Conservation (phyloP, 2,888 invertebrate species). For the Cartodere bifasciata region DNA sequence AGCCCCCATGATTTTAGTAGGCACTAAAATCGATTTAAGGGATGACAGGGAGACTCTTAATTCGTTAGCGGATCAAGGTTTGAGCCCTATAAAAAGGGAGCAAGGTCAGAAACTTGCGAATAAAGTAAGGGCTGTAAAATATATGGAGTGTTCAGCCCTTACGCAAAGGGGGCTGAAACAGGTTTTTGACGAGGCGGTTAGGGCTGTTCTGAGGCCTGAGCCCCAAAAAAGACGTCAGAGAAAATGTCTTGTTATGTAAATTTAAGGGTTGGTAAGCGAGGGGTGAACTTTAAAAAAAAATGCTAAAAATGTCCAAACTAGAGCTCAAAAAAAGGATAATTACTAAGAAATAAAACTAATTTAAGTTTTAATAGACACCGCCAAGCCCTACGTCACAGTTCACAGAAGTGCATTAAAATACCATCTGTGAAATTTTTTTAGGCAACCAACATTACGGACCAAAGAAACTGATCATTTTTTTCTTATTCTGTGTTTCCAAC, state of each 20-base stretch:
- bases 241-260: constrained; percentile 54
- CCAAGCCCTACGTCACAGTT: too few relatives aligned
- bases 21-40: constrained; percentile 96
- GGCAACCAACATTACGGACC: too few relatives aligned
- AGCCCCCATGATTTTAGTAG: constrained; percentile 96
- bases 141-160: constrained; percentile 98
- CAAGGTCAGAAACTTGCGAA: constrained; percentile 98
- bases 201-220: constrained; percentile 93
- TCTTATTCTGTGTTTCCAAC: too few relatives aligned
- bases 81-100: constrained; percentile 91
- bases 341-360: too few relatives aligned
- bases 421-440: too few relatives aligned
- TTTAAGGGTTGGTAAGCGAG: too few relatives aligned
- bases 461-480: too few relatives aligned
- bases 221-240: constrained; percentile 89
- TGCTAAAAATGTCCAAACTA: too few relatives aligned
- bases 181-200: constrained; percentile 98
- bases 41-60: constrained; percentile 95
- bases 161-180: constrained; percentile 97
- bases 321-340: too few relatives aligned
- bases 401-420: too few relatives aligned
- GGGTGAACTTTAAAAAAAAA: too few relatives aligned
- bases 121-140: constrained; percentile 96
- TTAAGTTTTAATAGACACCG: too few relatives aligned
- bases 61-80: constrained; percentile 81